These are phyloP conservation scores for Climacteris rufus DNA, from an alignment of 2,113 vertebrate species.

Conservation along the genomic window DNA sequence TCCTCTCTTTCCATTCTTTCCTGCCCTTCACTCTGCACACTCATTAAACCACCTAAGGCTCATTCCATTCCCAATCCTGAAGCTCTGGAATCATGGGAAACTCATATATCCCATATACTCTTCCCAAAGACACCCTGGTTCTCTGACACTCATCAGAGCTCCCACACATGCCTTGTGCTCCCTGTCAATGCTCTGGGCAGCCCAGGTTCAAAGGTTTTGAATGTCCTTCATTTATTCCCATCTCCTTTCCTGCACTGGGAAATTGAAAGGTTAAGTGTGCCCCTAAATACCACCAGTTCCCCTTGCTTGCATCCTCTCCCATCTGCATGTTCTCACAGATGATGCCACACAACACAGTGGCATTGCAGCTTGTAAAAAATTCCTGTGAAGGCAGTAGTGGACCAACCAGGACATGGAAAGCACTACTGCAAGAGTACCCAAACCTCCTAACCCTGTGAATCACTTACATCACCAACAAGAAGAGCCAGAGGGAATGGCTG, in stretches of 20 bases:
- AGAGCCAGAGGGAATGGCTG: background rate
- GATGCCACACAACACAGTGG: rapidly evolving
- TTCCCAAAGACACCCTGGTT: background rate
- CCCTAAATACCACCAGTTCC: background rate
- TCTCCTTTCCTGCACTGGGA: background rate
- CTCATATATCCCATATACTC: background rate
- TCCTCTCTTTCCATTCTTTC: background rate
- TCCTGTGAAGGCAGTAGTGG: background rate
- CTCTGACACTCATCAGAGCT: rapidly evolving
- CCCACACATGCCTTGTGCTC: rapidly evolving
- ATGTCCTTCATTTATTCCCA: background rate
- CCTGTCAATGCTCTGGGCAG: background rate
- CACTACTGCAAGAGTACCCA: background rate
- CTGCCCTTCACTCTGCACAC: background rate
- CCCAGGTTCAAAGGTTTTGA: background rate
- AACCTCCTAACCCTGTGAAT: background rate
- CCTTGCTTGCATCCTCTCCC: background rate
- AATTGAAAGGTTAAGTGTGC: background rate
- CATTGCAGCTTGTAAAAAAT: background rate
- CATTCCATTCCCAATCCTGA: background rate
- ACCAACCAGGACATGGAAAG: background rate
- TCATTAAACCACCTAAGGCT: background rate
- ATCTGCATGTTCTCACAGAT: background rate
- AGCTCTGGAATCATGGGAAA: background rate
- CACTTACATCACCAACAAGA: background rate